Conservation (phyloP, 2,888 invertebrate species). For the Pinctada fucata region DNA sequence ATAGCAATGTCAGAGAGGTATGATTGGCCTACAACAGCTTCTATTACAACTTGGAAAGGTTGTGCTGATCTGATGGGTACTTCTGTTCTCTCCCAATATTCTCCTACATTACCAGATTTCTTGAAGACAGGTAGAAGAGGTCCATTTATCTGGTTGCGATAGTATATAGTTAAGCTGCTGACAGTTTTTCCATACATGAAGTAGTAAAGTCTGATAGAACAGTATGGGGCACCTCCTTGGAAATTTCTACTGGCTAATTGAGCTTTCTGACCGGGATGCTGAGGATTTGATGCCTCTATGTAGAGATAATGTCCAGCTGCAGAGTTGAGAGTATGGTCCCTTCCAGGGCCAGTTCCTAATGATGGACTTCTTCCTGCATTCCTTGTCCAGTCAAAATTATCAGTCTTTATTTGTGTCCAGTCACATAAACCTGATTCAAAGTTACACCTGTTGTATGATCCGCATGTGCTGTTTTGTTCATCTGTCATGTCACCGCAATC, state of each 20-base stretch:
- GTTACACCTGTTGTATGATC: slow-evolving; percentile 52
- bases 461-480: slow-evolving; percentile 55
- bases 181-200: slow-evolving; percentile 71
- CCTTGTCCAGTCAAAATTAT: slow-evolving; percentile 73
- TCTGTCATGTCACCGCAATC: slow-evolving; percentile 73
- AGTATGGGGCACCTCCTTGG: slow-evolving; percentile 46
- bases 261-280: slow-evolving; percentile 61
- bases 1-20: slow-evolving; percentile 68
- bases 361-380: slow-evolving; percentile 63
- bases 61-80: slow-evolving; percentile 52
- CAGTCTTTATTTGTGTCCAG: slow-evolving; percentile 66
- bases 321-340: slow-evolving; percentile 70
- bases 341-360: slow-evolving; percentile 67
- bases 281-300: slow-evolving; percentile 65
- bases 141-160: slow-evolving; percentile 62
- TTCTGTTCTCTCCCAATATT: slow-evolving; percentile 63
- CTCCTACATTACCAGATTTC: slow-evolving; percentile 53
- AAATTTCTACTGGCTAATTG: slow-evolving; percentile 70
- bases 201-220: slow-evolving; percentile 68
- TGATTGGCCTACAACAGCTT: slow-evolving; percentile 63
- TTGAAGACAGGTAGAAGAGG: slow-evolving; percentile 49
- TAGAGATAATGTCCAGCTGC: slow-evolving; percentile 66
- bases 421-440: slow-evolving; percentile 68
- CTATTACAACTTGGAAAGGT: slow-evolving; percentile 69
- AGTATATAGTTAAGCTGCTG: slow-evolving; percentile 65